phyloP scores from a whole-genome alignment of 2,113 vertebrate genomes.

The Chascanopsetta lugubris region DNA sequence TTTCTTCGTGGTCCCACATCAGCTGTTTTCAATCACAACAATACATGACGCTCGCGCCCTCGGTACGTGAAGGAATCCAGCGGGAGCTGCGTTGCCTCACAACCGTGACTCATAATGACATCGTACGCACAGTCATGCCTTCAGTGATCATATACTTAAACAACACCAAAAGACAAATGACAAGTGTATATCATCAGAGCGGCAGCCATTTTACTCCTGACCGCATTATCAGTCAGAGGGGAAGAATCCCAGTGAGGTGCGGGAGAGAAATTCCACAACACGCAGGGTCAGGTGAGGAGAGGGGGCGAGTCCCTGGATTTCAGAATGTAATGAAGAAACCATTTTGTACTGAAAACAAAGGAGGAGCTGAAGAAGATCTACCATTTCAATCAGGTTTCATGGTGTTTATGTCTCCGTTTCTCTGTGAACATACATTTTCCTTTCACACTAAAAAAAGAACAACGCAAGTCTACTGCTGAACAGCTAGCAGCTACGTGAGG shows the following conservation, averaged over 20 bases:
- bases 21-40: slow-evolving; percentile 14
- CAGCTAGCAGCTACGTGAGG: neutral
- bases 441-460: too few relatives aligned
- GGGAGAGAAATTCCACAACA: slow-evolving; percentile 10
- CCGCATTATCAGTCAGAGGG: slow-evolving; percentile 34
- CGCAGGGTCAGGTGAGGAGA: slow-evolving; percentile 13
- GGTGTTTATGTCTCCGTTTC: too few relatives aligned
- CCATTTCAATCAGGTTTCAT: neutral
- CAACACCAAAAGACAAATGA: slow-evolving; percentile 35
- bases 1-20: slow-evolving; percentile 4
- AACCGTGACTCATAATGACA: slow-evolving; percentile 60
- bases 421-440: too few relatives aligned
- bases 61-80: slow-evolving; percentile 17
- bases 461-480: too few relatives aligned
- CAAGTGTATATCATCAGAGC: slow-evolving; percentile 27
- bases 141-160: slow-evolving; percentile 50
- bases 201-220: slow-evolving; percentile 34
- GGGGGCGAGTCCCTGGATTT: neutral
- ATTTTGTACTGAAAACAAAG: neutral
- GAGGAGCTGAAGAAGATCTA: neutral
- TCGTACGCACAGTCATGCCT: slow-evolving; percentile 53
- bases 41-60: slow-evolving; percentile 4
- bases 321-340: neutral
- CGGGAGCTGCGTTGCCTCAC: slow-evolving; percentile 49
- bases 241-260: slow-evolving; percentile 30